These are phyloP conservation scores for Scaptomyza cyrtandrae DNA, from an alignment of 2,888 invertebrate species.

Conservation along the genomic window DNA sequence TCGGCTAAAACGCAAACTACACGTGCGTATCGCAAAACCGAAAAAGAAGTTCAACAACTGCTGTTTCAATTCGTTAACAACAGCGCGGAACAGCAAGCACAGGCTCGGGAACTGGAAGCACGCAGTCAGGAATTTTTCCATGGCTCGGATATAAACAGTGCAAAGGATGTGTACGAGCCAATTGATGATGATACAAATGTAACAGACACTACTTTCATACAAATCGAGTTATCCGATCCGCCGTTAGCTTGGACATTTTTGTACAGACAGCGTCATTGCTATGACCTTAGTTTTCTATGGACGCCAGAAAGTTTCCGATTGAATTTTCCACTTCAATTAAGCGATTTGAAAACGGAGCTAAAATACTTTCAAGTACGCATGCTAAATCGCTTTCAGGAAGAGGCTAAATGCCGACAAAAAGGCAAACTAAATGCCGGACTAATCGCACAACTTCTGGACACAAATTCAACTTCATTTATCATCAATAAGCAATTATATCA, in stretches of 20 bases:
- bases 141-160: slow-evolving; percentile 8
- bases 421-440: slow-evolving; percentile 43
- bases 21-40: slow-evolving; percentile 72
- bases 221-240: slow-evolving; percentile 78
- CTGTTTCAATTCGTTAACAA: slow-evolving; percentile 43
- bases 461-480: slow-evolving; percentile 36
- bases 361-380: slow-evolving; percentile 66
- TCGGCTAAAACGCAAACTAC: slow-evolving; percentile 74
- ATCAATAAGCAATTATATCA: slow-evolving; percentile 70
- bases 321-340: slow-evolving; percentile 51
- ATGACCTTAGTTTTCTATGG: slow-evolving; percentile 62
- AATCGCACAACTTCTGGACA: slow-evolving; percentile 36
- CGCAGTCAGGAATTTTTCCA: slow-evolving; percentile 73
- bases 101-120: slow-evolving; percentile 35
- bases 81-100: slow-evolving; percentile 7
- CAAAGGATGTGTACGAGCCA: not conserved
- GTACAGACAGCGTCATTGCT: slow-evolving; percentile 41
- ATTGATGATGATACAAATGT: slow-evolving; percentile 28
- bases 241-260: slow-evolving; percentile 49
- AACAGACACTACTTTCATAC: slow-evolving; percentile 79
- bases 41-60: slow-evolving; percentile 74
- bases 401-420: slow-evolving; percentile 30
- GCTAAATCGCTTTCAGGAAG: slow-evolving; percentile 80
- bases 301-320: slow-evolving; percentile 55
- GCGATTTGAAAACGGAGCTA: slow-evolving; percentile 28